These are phyloP conservation scores for Trisateles emortualis DNA, from an alignment of 2,888 invertebrate species.

Conservation along the genomic window DNA sequence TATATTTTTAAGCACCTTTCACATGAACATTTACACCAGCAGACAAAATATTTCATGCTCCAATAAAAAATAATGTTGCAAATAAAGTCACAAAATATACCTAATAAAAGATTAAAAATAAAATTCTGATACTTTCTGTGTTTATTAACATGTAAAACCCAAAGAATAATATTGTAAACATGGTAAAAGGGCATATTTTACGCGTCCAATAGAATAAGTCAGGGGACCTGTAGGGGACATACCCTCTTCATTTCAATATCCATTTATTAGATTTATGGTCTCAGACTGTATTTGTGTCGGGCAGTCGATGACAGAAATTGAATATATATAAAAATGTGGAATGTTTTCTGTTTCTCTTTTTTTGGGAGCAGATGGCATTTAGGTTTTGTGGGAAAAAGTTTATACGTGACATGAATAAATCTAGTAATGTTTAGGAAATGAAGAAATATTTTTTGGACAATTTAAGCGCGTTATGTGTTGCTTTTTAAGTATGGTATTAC, in stretches of 20 bases:
- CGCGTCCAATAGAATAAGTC: slow-evolving; percentile 55
- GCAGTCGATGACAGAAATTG: slow-evolving; percentile 64
- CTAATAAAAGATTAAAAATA: neutral
- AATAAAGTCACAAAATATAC: neutral
- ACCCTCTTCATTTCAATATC: slow-evolving; percentile 73
- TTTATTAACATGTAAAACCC: slow-evolving; percentile 25
- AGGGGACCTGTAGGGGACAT: slow-evolving; percentile 53
- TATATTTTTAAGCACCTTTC: too few species aligned
- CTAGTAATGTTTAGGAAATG: slow-evolving; percentile 24
- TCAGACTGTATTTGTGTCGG: slow-evolving; percentile 53
- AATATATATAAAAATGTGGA: slow-evolving; percentile 52
- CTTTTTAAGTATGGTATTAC: slow-evolving; percentile 14
- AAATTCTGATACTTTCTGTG: neutral
- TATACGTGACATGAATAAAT: slow-evolving; percentile 45
- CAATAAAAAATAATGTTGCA: too few species aligned
- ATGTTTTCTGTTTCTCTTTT: slow-evolving; percentile 34
- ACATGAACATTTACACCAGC: too few species aligned
- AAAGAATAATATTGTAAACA: slow-evolving; percentile 41
- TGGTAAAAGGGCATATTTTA: slow-evolving; percentile 44
- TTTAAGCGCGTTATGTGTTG: slow-evolving; percentile 30
- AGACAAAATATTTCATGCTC: too few species aligned
- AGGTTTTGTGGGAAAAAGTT: slow-evolving; percentile 37
- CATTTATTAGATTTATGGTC: slow-evolving; percentile 70
- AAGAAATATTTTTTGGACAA: slow-evolving; percentile 19
- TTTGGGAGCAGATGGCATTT: slow-evolving; percentile 42